Evolutionary conservation across 2,888 invertebrate genomes (phyloP), one percentile per base, ranked within the genome.

Genomic region (Amiota mariae): DNA sequence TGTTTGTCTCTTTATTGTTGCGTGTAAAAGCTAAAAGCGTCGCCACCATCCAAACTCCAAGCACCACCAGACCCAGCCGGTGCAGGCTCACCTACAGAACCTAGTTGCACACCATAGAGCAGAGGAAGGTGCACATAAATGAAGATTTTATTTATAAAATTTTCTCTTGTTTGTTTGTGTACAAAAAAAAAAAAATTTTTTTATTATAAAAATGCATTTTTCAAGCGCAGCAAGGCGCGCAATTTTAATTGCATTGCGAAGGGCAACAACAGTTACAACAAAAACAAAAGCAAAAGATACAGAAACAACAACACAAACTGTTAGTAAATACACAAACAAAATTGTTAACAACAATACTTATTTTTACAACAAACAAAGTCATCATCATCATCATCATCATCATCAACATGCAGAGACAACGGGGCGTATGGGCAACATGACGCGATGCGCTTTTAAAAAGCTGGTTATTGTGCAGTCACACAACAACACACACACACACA

Each of bases 171-270:
- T 36, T 36, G 36, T 36, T 36, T 36, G 36, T 36, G 36, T n/a
- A n/a, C 36, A 36, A 36, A 36, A 36, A 36, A 36, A 36, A 36
- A 36, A 6, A 4, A 12, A 3, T 49, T 66, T 4, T 66, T 68
- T 68, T 51, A 18, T 51, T 68, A 47, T 46, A 71, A 18, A 71
- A 71, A 71, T 71, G 49, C 71, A 47, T 61, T 72, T 72, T 66
- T 64, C 67, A 66, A 72, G 77, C 76, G 77, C 76, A 80, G 72
- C 73, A 78, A 81, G 77, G 80, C 81, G 81, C 78, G 75, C 75
- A 78, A 78, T 81, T 81, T 81, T 81, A 81, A 81, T 81, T 81
- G 81, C 80, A 79, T 78, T 79, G 76, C 77, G 63, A 46, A 70
- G 56, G 70, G 57, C 56, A 24, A 70, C 36, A 24, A 57, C 70